A percentile compares a stretch with the other conserved stretches of the same genome.
These are phyloP conservation scores for Globodera rostochiensis DNA, from an alignment of 1,140 invertebrate species.

Conservation along the genomic window DNA sequence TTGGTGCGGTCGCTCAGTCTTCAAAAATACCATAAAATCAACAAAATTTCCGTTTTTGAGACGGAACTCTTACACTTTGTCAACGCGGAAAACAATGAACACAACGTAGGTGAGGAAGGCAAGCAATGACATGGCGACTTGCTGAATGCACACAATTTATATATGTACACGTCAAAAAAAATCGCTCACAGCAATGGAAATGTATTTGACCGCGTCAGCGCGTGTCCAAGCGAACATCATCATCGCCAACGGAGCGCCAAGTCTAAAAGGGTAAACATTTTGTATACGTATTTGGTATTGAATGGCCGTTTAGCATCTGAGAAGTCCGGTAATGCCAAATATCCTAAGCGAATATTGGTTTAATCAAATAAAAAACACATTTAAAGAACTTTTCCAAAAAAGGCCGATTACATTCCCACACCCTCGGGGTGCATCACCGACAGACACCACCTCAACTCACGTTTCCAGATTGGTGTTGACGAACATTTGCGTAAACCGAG, in stretches of 20 bases:
- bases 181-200: conserved; percentile 27
- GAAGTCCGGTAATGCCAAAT: too few relatives aligned
- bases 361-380: too few relatives aligned
- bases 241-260: conserved; percentile 45
- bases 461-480: conserved; percentile 49
- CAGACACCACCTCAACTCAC: background rate
- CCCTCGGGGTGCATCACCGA: too few relatives aligned
- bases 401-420: too few relatives aligned
- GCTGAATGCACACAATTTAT: conserved; percentile 2
- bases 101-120: conserved; percentile 40
- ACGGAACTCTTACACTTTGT: conserved; percentile 36
- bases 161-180: background rate
- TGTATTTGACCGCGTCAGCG: conserved; percentile 35
- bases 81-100: conserved; percentile 47
- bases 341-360: too few relatives aligned
- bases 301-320: too few relatives aligned
- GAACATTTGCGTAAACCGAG: conserved; percentile 51
- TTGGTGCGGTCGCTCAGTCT: conserved; percentile 37
- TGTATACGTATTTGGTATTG: background rate
- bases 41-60: background rate
- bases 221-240: conserved; percentile 47
- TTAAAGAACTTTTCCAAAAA: too few relatives aligned
- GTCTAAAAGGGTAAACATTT: conserved; percentile 26
- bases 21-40: conserved; percentile 16
- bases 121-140: conserved; percentile 39